phyloP scores from a whole-genome alignment of 2,888 invertebrate genomes.

The Sphaerophoria rueppellii region DNA sequence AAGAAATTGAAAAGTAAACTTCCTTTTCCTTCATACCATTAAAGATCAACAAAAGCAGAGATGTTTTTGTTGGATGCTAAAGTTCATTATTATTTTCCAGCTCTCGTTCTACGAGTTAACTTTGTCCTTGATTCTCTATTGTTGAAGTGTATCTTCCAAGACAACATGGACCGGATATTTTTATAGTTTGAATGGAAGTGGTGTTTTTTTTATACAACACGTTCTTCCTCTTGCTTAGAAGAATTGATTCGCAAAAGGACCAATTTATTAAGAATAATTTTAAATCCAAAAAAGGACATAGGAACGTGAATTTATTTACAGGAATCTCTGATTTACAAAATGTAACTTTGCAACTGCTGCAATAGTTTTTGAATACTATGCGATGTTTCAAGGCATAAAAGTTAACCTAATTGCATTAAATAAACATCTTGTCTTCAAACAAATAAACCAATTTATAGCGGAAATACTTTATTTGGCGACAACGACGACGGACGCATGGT shows the following conservation, averaged over 20 bases:
- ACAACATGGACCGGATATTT: conserved; percentile 39
- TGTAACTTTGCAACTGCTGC: too few relatives aligned
- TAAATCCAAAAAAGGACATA: neutral
- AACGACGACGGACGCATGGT: too few relatives aligned
- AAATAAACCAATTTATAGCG: too few relatives aligned
- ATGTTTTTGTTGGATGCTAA: conserved; percentile 30
- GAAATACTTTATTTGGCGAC: too few relatives aligned
- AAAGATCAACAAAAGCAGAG: conserved; percentile 32
- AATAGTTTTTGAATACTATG: too few relatives aligned
- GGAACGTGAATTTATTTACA: too few relatives aligned
- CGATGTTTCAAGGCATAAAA: too few relatives aligned
- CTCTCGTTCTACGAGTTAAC: conserved; percentile 2
- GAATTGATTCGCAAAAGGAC: conserved; percentile 22
- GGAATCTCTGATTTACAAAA: too few relatives aligned
- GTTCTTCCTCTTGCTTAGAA: neutral
- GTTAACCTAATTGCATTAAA: too few relatives aligned
- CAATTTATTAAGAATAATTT: conserved; percentile 38
- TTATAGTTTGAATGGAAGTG: neutral
- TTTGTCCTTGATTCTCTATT: neutral
- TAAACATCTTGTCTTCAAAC: too few relatives aligned
- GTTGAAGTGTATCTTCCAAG: conserved; percentile 1
- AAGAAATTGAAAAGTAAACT: conserved; percentile 61
- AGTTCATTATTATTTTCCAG: conserved; percentile 49
- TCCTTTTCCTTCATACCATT: conserved; percentile 13
- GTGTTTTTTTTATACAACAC: conserved; percentile 28